Evolutionary conservation across 2,113 vertebrate genomes (phyloP).

Genomic region (Collichthys lucidus): DNA sequence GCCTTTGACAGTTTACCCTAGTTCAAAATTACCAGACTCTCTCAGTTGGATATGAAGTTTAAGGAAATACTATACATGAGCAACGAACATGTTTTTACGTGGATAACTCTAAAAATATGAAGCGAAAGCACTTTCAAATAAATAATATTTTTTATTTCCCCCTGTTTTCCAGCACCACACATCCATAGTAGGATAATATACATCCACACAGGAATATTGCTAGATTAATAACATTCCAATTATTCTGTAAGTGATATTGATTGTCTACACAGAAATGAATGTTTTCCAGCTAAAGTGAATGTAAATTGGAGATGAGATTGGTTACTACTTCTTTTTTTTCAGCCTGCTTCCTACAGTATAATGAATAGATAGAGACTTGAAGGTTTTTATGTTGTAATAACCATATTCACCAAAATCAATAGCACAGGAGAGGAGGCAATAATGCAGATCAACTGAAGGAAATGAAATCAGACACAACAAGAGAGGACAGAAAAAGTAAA

Average conservation of each 20-base stretch:
- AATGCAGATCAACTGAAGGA: slow-evolving; percentile 89
- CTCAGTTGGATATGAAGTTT: slow-evolving; percentile 7
- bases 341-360: slow-evolving; percentile 75
- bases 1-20: slow-evolving; percentile 49
- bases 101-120: slow-evolving; percentile 4
- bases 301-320: slow-evolving; percentile 69
- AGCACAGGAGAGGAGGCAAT: slow-evolving; percentile 90
- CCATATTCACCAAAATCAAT: slow-evolving; percentile 96
- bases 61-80: slow-evolving; percentile 7
- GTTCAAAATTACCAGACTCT: slow-evolving; percentile 40
- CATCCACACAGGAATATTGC: slow-evolving; percentile 89
- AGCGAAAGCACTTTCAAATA: slow-evolving; percentile 8
- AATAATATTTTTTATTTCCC: slow-evolving; percentile 22
- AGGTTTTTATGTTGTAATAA: slow-evolving; percentile 96
- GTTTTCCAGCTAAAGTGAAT: slow-evolving; percentile 92
- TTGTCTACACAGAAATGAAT: slow-evolving; percentile 91
- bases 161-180: slow-evolving; percentile 22
- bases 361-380: slow-evolving; percentile 85
- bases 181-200: slow-evolving; percentile 89
- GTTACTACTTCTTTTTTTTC: slow-evolving; percentile 46
- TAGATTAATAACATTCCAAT: slow-evolving; percentile 93
- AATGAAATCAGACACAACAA: slow-evolving; percentile 91
- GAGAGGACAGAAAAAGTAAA: slow-evolving; percentile 82
- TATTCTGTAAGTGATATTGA: slow-evolving; percentile 90
- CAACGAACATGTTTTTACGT: slow-evolving; percentile 2